Base-by-base conservation (phyloP, 2,888 invertebrate genomes). In the Thysanoteuthis rhombus region DNA sequence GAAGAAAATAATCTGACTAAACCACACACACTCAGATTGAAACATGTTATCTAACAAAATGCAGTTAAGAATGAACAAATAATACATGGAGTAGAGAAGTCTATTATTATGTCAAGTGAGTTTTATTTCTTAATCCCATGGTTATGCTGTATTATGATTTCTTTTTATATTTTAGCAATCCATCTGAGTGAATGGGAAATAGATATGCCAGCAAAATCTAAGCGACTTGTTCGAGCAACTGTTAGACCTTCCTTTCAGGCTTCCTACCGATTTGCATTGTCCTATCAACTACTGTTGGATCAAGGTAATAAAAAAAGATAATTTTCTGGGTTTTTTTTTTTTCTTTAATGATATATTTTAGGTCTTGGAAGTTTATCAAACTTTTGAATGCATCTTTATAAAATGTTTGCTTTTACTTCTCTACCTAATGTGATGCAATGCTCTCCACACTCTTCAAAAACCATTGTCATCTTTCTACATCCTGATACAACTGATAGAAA, bases 231-330 rank as follows among this genome's bases (percentile, higher is more conserved):
- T 92, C 95, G 94, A n/a, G 96, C 95, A 19, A 96, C 95, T 32
- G 95, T 96, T 4, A 94, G 95, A 93, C 96, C 97, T 40, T 94
- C 95, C 52, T 94, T 96, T 38, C 94, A 97, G 39, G 95, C 96
- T 36, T 95, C 95, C 58, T 97, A 97, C 94, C 96, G 96, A 95
- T 97, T 96, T 95, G 95, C 96, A 90, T 94, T 97, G 32, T 96
- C 96, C 89, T 97, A 97, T 94, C 95, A 96, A 94, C 95, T 97
- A 5, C 94, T 96, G 52, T 96, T 96, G 32, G 96, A 96, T 42
- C 95, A 96, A 95, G 96, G 96, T 96, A 94, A 93, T 93, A 93
- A n/a, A 90, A 25, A 12, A 40, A 38, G n/a, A n/a, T n/a, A n/a
- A n/a, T n/a, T n/a, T n/a, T 42, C 42, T 39, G 40, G 28, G 1